Evolutionary conservation across 1,140 invertebrate genomes (phyloP), one percentile per base, ranked within the genome.

Genomic region (Anastrepha ludens): DNA sequence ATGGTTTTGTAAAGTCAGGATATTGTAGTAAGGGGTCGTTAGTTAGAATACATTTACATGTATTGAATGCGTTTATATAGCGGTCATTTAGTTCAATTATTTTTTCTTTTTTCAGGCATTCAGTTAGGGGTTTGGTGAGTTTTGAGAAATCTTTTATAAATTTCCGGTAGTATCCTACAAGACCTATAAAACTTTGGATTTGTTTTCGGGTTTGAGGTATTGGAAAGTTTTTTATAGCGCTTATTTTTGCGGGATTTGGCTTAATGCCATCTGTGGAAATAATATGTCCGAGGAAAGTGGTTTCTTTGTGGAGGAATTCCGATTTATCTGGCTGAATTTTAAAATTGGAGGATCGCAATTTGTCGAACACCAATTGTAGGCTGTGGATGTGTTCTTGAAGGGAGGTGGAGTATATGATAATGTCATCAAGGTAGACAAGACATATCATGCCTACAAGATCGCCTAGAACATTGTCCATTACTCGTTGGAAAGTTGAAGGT

Each of bases 231-330:
- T n/a, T 29, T 29, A 1, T 29, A 29, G 29, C 29, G 29, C 29
- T 1, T 29, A 0, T 87, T 88, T 90, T 90, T 0, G 87, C 87
- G 0, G 89, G 89, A 88, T 90, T 90, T 39, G 90, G 89, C 87
- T 87, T 88, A 3, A 90, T 70, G 44, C 90, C 89, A 47, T 90
- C 87, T 7, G 59, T n/a, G 20, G 87, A 44, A 7, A 90, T 70
- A 50, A 90, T 87, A 87, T 90, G 89, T 50, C 90, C 90, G 50
- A 89, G 44, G 50, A 86, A 90, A 1, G 17, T 47, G 8, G 78
- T 89, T 89, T 92, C 90, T 87, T 87, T 88, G 3, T 78, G 47
- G 5, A 88, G n/a, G 39, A 88, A 88, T 85, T 88, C 86, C 1
- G 55, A 87, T 87, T 88, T 88, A 55, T 88, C 59, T n/a, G 62